Base-by-base conservation (phyloP, 2,797 vertebrate species). In the Pipistrellus nathusii region DNA sequence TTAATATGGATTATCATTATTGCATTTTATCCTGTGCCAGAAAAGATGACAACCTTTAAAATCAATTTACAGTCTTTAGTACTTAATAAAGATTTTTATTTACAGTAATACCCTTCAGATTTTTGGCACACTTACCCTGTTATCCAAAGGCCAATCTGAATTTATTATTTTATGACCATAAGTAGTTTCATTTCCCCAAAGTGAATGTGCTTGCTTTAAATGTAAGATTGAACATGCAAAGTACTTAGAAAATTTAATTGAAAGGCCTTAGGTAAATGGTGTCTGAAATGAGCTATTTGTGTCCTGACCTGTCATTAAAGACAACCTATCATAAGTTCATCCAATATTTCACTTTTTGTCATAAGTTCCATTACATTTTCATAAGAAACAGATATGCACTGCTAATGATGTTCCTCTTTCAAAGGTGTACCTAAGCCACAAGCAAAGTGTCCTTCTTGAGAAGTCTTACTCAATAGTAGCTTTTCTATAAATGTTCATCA, bases 181-280 rank as follows among this genome's bases (percentile, higher is more conserved):
- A 97, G 96, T 96, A 92, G 92, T 90, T 96, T 94, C 93, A 94
- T 94, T 96, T 97, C 92, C 89, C 94, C 80, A 89, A 94, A 96
- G 92, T 85, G 82, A 94, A 94, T 68, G 83, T 21, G 21, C 72
- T 84, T 91, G 76, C 91, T 94, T 94, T 95, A 94, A 96, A 94
- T 88, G 87, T 94, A 85, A 30, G 77, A 68, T 93, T 93, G 92
- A 94, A 91, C 69, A 94, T 84, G 15, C 14, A 53, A 91, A 55
- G 85, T 78, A 91, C 94, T 96, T 94, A 93, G 84, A 93, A 96
- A 93, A 38, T 93, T 94, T 96, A 96, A 97, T 97, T 94, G 92
- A 96, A 96, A 95, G 96, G 92, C 91, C 82, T 95, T 93, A 96
- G 84, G 92, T 94, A 97, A 96, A 94, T 91, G 95, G 84, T 91